These are phyloP conservation scores for Drosophila obscura DNA, from an alignment of 1,140 invertebrate genomes.

Conservation along the genomic window DNA sequence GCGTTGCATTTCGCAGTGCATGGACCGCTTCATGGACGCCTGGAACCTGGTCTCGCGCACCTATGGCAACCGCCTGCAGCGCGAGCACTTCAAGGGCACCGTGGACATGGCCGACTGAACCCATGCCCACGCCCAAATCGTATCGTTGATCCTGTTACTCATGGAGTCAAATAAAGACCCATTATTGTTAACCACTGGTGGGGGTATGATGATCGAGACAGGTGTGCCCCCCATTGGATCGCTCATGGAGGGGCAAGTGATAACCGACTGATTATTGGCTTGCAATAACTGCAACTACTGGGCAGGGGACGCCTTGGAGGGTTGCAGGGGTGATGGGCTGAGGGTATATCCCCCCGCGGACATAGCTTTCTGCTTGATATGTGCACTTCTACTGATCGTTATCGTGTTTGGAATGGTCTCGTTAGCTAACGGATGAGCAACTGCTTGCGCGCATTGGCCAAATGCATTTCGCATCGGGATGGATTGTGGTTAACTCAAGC, in stretches of 20 bases:
- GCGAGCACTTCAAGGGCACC: conserved; percentile 84
- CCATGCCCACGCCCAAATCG: not conserved
- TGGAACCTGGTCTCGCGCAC: conserved; percentile 95
- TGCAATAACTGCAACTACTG: conserved; percentile 7
- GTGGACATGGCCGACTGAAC: conserved; percentile 25
- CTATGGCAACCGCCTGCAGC: conserved; percentile 92
- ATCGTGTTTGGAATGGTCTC: conserved; percentile 84
- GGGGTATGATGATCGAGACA: not conserved
- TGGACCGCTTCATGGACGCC: conserved; percentile 98
- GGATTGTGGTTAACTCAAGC: conserved; percentile 8
- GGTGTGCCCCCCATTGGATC: conserved; percentile 26
- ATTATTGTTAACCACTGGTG: not conserved
- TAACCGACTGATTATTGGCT: conserved; percentile 39
- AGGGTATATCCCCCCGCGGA: conserved; percentile 8
- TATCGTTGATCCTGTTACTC: not conserved
- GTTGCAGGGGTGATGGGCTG: conserved; percentile 4
- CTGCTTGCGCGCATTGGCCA: conserved; percentile 46
- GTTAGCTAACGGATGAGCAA: conserved; percentile 80
- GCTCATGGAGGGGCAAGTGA: conserved; percentile 21
- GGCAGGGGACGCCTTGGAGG: conserved; percentile 6
- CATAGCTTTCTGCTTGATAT: conserved; percentile 57
- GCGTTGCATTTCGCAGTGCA: conserved; percentile 98
- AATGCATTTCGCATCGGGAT: conserved; percentile 47
- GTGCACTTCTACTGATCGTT: conserved; percentile 69
- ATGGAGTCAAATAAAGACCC: conserved; percentile 12